These are phyloP conservation scores for Malacoraja senta DNA, from an alignment of 2,797 vertebrate species.

Conservation along the genomic window DNA sequence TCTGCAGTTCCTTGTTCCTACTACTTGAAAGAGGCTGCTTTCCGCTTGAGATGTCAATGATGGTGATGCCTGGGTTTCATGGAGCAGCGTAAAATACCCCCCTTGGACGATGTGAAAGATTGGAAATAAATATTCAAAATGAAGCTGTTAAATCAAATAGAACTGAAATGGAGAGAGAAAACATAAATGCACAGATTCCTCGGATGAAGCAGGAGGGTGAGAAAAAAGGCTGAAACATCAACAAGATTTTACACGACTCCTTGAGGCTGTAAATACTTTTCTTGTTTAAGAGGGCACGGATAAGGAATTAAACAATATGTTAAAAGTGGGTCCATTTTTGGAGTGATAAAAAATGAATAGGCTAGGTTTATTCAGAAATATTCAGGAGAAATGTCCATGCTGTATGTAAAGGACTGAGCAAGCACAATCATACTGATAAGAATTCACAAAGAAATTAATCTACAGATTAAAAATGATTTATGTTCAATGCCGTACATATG, in stretches of 20 bases:
- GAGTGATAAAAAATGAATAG: not conserved
- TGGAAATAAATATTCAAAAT: not conserved
- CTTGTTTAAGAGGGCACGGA: not conserved
- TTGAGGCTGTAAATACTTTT: not conserved
- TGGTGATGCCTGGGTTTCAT: not conserved
- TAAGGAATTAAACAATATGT: not conserved
- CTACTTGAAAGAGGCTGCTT: not conserved
- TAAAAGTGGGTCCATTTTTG: not conserved
- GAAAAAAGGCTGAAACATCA: not conserved
- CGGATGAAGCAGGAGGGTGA: too few relatives aligned
- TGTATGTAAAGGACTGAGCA: not conserved
- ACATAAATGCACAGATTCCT: not conserved
- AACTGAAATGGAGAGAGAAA: not conserved
- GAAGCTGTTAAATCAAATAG: not conserved
- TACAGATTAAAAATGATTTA: not conserved
- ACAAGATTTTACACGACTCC: not conserved
- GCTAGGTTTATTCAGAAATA: not conserved
- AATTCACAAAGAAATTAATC: not conserved
- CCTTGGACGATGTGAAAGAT: not conserved
- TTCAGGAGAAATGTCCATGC: not conserved
- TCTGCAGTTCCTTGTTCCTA: too few relatives aligned
- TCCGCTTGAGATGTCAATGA: not conserved
- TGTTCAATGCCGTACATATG: not conserved
- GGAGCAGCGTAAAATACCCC: not conserved
- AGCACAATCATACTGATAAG: not conserved